Base-by-base conservation (phyloP, 2,888 invertebrate species). In the Fabriciana adippe region DNA sequence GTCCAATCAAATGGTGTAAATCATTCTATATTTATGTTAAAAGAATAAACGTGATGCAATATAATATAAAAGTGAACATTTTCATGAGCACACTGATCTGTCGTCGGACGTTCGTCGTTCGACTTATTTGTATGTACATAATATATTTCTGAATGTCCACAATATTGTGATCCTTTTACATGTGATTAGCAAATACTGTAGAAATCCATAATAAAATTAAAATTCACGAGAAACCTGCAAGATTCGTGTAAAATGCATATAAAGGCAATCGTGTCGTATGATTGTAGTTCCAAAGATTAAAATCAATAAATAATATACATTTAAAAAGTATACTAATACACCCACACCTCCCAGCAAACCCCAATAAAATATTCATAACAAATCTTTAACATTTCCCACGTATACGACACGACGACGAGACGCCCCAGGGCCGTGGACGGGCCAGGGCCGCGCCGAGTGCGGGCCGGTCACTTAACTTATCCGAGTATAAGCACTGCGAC, bases 401-500 rank as follows among this genome's bases (percentile, higher is more conserved):
- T n/a, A n/a, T n/a, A n/a, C 47, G 26, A 4, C 3, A 16, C 31
- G 31, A 41, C 16, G 21, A 26, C 31, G n/a, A 26, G 47, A 21
- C 26, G 14, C 1, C n/a, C 2, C 26, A 14, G 26, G 26, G 6
- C 14, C 15, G 18, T 5, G 15, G n/a, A 1, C 14, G 26, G 26
- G 14, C 14, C 15, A 14, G 5, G 21, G n/a, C 1, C 48, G 4
- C 11, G 11, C 50, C 16, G 16, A 15, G 0, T 16, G n/a, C 16
- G 50, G 8, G 50, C 11, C n/a, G 15, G 50, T 51, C 41, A 14
- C 26, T 54, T 64, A 64, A 56, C 26, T 65, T 69, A 71, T 69
- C 65, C 67, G 69, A 71, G 67, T 67, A 68, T 54, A 68, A 63
- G 60, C 56, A 65, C 59, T 51, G 67, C 41, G 59, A 61, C 54